phyloP scores from a whole-genome alignment of 2,113 vertebrate species.

The Saimiri boliviensis region DNA sequence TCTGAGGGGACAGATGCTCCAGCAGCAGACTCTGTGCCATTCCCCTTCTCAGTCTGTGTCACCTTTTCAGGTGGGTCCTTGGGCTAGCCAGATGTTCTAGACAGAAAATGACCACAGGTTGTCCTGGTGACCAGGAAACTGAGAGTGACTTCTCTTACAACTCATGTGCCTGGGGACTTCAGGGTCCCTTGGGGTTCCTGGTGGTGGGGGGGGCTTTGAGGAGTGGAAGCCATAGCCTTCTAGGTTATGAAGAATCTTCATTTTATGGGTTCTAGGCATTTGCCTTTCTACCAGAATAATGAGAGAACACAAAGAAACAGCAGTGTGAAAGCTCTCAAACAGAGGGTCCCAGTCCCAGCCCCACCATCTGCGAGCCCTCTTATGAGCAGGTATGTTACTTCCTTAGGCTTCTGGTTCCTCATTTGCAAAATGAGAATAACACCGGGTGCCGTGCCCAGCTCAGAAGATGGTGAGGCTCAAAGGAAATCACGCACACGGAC shows the following conservation, averaged over 20 bases:
- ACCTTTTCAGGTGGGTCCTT: background rate
- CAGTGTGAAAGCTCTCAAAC: background rate
- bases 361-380: no score
- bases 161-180: background rate
- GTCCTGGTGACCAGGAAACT: background rate
- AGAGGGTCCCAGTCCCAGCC: background rate
- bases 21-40: background rate
- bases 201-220: background rate
- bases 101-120: background rate
- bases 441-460: background rate
- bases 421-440: background rate
- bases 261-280: background rate
- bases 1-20: background rate
- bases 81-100: background rate
- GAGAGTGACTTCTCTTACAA: background rate
- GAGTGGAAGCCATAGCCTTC: background rate
- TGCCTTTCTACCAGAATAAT: background rate
- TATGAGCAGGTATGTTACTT: background rate
- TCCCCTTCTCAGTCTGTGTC: background rate
- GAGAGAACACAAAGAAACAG: background rate
- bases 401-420: background rate
- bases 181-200: background rate
- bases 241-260: background rate
- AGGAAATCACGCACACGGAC: background rate
- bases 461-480: background rate